phyloP scores from a whole-genome alignment of 1,140 invertebrate species.

The Heliconius nattereri region DNA sequence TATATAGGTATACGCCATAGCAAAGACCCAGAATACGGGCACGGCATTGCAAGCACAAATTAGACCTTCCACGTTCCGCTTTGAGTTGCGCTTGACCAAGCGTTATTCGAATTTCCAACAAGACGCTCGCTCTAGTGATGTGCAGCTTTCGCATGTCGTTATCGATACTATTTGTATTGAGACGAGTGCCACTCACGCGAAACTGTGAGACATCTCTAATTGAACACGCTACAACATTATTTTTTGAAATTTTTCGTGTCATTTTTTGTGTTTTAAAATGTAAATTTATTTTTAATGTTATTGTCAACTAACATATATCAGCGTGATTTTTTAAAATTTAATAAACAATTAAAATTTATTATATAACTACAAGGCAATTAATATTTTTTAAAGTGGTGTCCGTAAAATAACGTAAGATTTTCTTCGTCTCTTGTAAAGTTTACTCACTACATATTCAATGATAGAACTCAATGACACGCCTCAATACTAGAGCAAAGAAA shows the following conservation, averaged over 20 bases:
- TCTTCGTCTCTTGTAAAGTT: too few species aligned
- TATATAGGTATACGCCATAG: background rate
- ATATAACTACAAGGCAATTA: too few species aligned
- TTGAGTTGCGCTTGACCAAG: slow-evolving; percentile 75
- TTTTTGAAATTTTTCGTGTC: background rate
- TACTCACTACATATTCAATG: too few species aligned
- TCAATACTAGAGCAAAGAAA: too few species aligned
- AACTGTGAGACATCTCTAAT: slow-evolving; percentile 66
- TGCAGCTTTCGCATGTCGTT: slow-evolving; percentile 34
- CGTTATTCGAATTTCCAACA: slow-evolving; percentile 75
- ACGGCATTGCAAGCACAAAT: slow-evolving; percentile 59
- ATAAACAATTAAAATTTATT: too few species aligned
- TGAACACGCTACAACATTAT: slow-evolving; percentile 56
- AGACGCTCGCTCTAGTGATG: slow-evolving; percentile 54
- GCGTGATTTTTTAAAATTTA: too few species aligned
- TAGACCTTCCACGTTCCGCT: slow-evolving; percentile 70
- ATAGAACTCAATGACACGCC: too few species aligned
- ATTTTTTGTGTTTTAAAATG: background rate
- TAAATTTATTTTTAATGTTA: background rate
- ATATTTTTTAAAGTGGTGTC: too few species aligned
- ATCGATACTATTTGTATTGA: slow-evolving; percentile 53
- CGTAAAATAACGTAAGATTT: too few species aligned
- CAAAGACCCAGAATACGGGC: slow-evolving; percentile 46
- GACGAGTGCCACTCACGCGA: slow-evolving; percentile 71
- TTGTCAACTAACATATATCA: too few species aligned